Conservation (phyloP, 2,113 vertebrate species). For the Dolichotis patagonum region DNA sequence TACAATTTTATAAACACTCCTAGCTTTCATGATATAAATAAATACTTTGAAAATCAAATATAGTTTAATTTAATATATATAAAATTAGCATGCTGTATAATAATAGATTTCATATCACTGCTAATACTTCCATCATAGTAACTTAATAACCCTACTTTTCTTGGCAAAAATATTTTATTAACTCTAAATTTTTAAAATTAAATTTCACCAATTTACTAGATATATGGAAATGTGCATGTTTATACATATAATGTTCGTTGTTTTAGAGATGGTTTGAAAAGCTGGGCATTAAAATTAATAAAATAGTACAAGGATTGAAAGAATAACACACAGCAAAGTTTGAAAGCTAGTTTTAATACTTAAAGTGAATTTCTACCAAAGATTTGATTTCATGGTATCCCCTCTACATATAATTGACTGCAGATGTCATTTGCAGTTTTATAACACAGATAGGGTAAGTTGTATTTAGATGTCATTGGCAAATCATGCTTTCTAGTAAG, state of each 20-base stretch:
- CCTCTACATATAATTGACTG: neutral
- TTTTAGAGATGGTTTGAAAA: neutral
- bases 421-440: neutral
- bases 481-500: neutral
- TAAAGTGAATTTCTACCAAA: neutral
- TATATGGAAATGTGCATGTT: neutral
- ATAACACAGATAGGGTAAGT: neutral
- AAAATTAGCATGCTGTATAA: neutral
- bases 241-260: neutral
- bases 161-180: neutral
- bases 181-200: neutral
- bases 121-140: constrained; percentile 7
- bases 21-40: constrained; percentile 59
- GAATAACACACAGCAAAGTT: neutral
- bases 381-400: neutral
- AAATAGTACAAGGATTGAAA: neutral
- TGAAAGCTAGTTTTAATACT: constrained; percentile 11
- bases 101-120: constrained; percentile 62
- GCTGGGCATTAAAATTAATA: neutral
- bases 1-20: constrained; percentile 2
- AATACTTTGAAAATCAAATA: constrained; percentile 67
- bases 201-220: neutral
- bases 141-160: neutral
- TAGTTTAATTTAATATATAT: constrained; percentile 16
- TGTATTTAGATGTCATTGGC: neutral